Percentiles rank a stretch among this genome's conserved stretches.
phyloP scores from a whole-genome alignment of 92 coral and sea anemone genomes.

The Parazoanthus darwini region DNA sequence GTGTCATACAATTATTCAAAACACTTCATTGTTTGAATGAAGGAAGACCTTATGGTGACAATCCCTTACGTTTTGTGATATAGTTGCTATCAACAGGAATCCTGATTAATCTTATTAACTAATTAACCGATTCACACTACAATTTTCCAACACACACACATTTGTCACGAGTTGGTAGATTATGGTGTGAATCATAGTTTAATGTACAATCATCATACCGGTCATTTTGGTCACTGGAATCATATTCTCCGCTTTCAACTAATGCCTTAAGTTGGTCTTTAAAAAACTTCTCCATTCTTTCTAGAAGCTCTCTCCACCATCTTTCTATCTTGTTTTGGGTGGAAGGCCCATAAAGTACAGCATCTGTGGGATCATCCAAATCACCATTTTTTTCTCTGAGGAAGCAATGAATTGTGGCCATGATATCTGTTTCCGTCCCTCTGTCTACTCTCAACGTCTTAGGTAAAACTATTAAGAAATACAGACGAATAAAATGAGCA shows the following conservation, averaged over 20 bases:
- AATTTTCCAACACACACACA: no score
- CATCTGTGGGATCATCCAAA: slow-evolving; percentile 6
- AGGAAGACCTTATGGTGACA: no score
- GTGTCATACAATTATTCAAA: no score
- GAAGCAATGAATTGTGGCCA: slow-evolving; percentile 38
- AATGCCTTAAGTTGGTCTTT: slow-evolving; percentile 53
- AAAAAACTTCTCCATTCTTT: slow-evolving; percentile 61
- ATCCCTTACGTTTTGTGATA: no score
- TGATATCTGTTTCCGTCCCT: slow-evolving; percentile 25
- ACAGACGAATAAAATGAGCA: no score
- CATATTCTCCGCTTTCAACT: slow-evolving; percentile 60
- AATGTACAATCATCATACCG: slow-evolving; percentile 27
- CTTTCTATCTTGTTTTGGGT: slow-evolving; percentile 61
- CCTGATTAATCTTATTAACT: no score
- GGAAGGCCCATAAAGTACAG: slow-evolving; percentile 56
- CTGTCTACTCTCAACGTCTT: slow-evolving; percentile 18
- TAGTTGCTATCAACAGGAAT: no score
- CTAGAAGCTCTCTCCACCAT: slow-evolving; percentile 62
- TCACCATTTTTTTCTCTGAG: slow-evolving; percentile 32
- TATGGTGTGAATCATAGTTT: no score
- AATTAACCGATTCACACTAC: no score
- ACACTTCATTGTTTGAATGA: no score
- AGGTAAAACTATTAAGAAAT: slow-evolving; percentile 28
- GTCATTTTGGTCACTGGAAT: slow-evolving; percentile 51
- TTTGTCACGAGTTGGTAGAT: no score